Base-by-base conservation (phyloP, 2,888 invertebrate genomes). In the Volucella bombylans region DNA sequence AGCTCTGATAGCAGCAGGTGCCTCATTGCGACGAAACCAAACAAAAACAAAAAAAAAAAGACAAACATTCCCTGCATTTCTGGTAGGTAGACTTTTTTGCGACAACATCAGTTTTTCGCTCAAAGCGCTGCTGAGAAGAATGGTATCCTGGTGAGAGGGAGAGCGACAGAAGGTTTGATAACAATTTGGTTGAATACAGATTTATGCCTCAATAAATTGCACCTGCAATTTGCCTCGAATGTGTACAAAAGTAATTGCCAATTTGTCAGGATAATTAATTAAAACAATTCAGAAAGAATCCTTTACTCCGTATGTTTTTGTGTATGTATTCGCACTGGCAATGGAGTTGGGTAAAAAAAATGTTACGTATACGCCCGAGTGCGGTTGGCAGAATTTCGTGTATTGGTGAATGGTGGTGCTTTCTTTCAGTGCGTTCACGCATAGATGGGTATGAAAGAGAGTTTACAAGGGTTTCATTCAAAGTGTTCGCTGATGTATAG, bases 161-260 rank as follows among this genome's bases (percentile, higher is more conserved):
- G 52, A n/a, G n/a, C n/a, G n/a, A n/a, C n/a, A 18, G 23, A 23
- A 23, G 4, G 23, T 23, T 23, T 12, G 23, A 23, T 10, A 43
- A 47, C 55, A 52, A 50, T 67, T 59, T 18, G 47, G 76, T 50
- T 47, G 71, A 43, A 64, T 64, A 72, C 55, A 49, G 67, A 81
- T 81, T 81, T 77, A 77, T 72, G 64, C 67, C 64, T 55, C 81
- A 85, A 85, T 85, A 77, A 81, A 71, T 81, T 64, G 71, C 81
- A 81, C 76, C 85, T 85, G 81, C 72, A 77, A 85, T 85, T 85
- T 81, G 50, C 76, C 72, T 47, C 38, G 31, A 68, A 54, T 85
- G 41, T 79, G 65, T 62, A 71, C 62, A 68, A 69, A 69, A 76
- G 85, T 81, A 68, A 80, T 81, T 81, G 76, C 52, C 72, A 72